Conservation (phyloP, 1,140 invertebrate species). For the Lysiphlebus fabarum region DNA sequence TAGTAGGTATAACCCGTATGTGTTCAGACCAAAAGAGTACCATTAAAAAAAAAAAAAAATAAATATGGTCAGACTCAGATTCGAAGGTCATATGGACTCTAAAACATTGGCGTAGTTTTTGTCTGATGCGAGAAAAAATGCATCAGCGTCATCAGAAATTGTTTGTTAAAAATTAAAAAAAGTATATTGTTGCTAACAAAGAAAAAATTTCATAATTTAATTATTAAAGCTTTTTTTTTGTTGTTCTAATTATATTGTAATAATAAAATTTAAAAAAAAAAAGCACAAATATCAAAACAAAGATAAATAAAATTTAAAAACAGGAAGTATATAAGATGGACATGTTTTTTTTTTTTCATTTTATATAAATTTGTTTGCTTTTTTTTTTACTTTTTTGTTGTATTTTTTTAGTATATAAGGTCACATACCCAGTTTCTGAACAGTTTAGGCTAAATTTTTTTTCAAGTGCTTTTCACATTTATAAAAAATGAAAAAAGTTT, state of each 20-base stretch:
- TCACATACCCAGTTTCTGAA: no score
- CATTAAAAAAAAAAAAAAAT: slow-evolving; percentile 24
- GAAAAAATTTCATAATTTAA: neutral
- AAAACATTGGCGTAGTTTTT: slow-evolving; percentile 43
- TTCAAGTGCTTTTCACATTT: no score
- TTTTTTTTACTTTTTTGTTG: no score
- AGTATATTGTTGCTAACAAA: neutral
- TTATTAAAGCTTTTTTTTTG: neutral
- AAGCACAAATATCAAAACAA: neutral
- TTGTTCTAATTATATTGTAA: neutral
- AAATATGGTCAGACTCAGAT: slow-evolving; percentile 48
- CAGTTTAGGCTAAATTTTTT: no score
- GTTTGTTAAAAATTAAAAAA: neutral
- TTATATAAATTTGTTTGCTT: no score
- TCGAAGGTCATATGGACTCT: slow-evolving; percentile 42
- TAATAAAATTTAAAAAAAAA: no score
- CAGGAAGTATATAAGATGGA: slow-evolving; percentile 39
- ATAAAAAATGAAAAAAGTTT: no score
- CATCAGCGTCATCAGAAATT: neutral
- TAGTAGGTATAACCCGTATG: slow-evolving; percentile 10
- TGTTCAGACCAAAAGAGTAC: slow-evolving; percentile 19
- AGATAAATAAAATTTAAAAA: slow-evolving; percentile 45
- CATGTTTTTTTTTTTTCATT: slow-evolving; percentile 14
- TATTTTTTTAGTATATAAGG: no score
- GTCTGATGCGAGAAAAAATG: slow-evolving; percentile 5